Conservation (phyloP, 2,888 invertebrate genomes). For the Lordiphosa andalusiaca region DNA sequence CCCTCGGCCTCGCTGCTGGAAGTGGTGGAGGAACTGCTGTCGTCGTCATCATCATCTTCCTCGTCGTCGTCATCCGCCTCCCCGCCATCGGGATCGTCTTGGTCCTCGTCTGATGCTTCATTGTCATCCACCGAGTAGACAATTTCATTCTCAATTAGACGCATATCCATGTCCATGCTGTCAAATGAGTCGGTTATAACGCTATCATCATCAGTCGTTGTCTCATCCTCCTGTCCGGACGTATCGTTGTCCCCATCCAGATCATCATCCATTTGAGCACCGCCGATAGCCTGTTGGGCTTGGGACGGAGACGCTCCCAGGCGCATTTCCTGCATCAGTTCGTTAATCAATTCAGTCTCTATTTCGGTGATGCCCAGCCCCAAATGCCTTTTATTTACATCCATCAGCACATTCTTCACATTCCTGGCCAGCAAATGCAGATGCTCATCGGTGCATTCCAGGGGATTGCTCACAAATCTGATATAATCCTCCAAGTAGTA, state of each 20-base stretch:
- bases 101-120: slow-evolving; percentile 50
- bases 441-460: slow-evolving; percentile 56
- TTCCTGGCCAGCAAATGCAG: slow-evolving; percentile 72
- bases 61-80: slow-evolving; percentile 43
- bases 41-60: slow-evolving; percentile 46
- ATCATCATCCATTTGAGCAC: slow-evolving; percentile 49
- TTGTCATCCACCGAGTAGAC: slow-evolving; percentile 52
- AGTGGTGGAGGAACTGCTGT: slow-evolving; percentile 60
- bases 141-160: slow-evolving; percentile 56
- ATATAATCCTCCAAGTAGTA: slow-evolving; percentile 77
- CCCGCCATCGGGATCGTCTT: slow-evolving; percentile 45
- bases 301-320: slow-evolving; percentile 36
- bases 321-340: slow-evolving; percentile 76
- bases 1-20: slow-evolving; percentile 70
- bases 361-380: slow-evolving; percentile 72
- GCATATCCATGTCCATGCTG: slow-evolving; percentile 62
- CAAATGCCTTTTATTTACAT: slow-evolving; percentile 72
- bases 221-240: slow-evolving; percentile 59
- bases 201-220: slow-evolving; percentile 64
- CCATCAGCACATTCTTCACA: slow-evolving; percentile 73
- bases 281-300: slow-evolving; percentile 20
- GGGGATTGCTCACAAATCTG: slow-evolving; percentile 64
- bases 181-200: slow-evolving; percentile 64
- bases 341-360: slow-evolving; percentile 76
- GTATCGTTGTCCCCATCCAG: slow-evolving; percentile 46